Base-by-base conservation (phyloP, 2,888 invertebrate species). In the Drosophila nigricruria region DNA sequence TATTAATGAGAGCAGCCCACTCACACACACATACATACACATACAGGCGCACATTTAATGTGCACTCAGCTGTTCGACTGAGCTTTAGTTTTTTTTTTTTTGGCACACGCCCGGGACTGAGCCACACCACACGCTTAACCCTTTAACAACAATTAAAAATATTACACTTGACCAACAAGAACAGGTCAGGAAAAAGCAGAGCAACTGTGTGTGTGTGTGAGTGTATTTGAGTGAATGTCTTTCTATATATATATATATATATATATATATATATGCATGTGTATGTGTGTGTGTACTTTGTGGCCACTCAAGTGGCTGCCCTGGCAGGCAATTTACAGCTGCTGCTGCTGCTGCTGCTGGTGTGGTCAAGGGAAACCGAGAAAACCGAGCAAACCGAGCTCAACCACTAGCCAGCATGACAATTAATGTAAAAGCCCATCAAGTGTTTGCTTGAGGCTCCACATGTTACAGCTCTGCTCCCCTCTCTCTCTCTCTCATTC, bases 131-230 rank as follows among this genome's bases (percentile, higher is more conserved):
- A 65, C 57, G 73, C 81, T 88, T 83, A 85, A 85, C 78, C 89
- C 87, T 83, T 85, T 73, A 86, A 81, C 79, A 88, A 88, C 84
- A 89, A 89, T 89, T 87, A 88, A 88, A 85, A 81, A 86, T 88
- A 79, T 79, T 84, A 72, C 78, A 73, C 65, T 72, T 77, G 77
- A 75, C 82, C 75, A 74, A 53, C 73, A 71, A 53, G 23, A 20
- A 47, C 60, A 56, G 42, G 59, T 16, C 16, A 34, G 30, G 10
- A 20, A 34, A n/a, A 10, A 30, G 42, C 43, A 12, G 16, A 12
- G 25, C 56, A 59, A 56, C 50, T 40, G 16, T 45, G 30, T 71
- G 38, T 40, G 16, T 67, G 25, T 45, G 25, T 45, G 47, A 16
- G 18, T 43, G n/a, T 54, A 18, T 30, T 18, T 49, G 49, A 14